Base-by-base conservation (phyloP, 2,113 vertebrate genomes). In the Hyperoodon ampullatus region DNA sequence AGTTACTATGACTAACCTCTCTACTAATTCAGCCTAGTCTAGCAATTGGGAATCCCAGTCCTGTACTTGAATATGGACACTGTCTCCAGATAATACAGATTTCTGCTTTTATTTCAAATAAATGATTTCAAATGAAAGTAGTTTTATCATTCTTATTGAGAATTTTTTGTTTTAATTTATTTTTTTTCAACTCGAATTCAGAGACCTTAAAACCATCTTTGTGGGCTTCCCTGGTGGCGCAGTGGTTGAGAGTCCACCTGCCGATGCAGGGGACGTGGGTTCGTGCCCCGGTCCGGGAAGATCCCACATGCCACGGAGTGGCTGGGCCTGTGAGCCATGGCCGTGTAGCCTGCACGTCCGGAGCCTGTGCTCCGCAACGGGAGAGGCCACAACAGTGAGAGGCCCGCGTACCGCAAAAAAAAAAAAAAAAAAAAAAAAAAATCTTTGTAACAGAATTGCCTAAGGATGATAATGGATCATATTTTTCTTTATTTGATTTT, bases 41-140 rank as follows among this genome's bases (percentile, higher is more conserved):
- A 70, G 13, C 26, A 90, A 33, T 39, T 70, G 3, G 24, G 7
- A 77, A 33, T 42, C 1, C 28, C 44, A 83, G 1, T 28, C 15
- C 53, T 84, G 1, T 30, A 53, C 13, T 53, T 42, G 39, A 60
- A 19, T 19, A 23, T 39, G 11, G 15, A 84, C 7, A 23, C 8
- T 93, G 3, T 71, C 33, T 85, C 55, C 3, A 53, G 5, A 21
- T 89, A 89, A 85, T 66, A 63, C 1, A 74, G 12, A 74, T 70
- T 77, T 93, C 47, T 97, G 23, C 6, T 66, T 61, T 61, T 60
- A 58, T 91, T 47, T 95, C 39, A 92, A 71, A 60, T 88, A 60
- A 78, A 60, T 82, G 6, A 78, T 50, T 53, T 81, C 39, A 89
- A 89, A 55, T 75, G 3, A 44, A 75, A 75, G 12, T 68, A 87